phyloP scores from a whole-genome alignment of 37 sponge, comb jelly and placozoan genomes.

The Chondrosia reniformis region DNA sequence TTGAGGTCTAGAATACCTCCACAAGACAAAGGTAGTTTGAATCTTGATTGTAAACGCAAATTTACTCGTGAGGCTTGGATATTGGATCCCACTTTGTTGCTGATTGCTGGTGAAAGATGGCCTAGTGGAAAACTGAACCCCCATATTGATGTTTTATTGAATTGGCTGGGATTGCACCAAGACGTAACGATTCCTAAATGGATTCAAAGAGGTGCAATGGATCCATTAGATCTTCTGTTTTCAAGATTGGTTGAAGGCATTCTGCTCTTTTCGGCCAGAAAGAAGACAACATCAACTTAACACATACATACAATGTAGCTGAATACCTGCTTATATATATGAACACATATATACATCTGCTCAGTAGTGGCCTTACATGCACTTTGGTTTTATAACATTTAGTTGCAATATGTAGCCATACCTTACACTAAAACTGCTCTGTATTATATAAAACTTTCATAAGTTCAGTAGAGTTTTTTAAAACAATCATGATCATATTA shows the following conservation, averaged over 20 bases:
- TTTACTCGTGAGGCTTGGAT: constrained; percentile 86
- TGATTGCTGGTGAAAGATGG: constrained; percentile 57
- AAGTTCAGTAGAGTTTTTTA: too few species aligned
- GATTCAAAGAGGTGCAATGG: constrained; percentile 92
- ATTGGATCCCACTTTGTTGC: constrained; percentile 80
- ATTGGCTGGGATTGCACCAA: constrained; percentile 91
- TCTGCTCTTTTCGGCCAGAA: constrained; percentile 33
- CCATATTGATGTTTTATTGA: constrained; percentile 85
- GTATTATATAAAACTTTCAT: too few species aligned
- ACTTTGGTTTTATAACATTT: background rate
- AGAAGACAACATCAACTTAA: constrained; percentile 17
- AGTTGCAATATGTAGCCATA: too few species aligned
- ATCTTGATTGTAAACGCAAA: constrained; percentile 23
- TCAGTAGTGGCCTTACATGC: too few species aligned
- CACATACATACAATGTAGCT: background rate
- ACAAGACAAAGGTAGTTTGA: background rate
- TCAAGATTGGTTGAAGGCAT: constrained; percentile 30
- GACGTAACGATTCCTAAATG: constrained; percentile 92
- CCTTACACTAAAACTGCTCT: too few species aligned
- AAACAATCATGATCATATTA: too few species aligned
- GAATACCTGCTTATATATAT: background rate
- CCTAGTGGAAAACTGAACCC: constrained; percentile 86
- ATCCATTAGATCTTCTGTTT: constrained; percentile 82
- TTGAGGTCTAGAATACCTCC: too few species aligned
- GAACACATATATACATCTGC: too few species aligned